Base-by-base conservation (phyloP, 2,888 invertebrate genomes). In the Nomada hirtipes region DNA sequence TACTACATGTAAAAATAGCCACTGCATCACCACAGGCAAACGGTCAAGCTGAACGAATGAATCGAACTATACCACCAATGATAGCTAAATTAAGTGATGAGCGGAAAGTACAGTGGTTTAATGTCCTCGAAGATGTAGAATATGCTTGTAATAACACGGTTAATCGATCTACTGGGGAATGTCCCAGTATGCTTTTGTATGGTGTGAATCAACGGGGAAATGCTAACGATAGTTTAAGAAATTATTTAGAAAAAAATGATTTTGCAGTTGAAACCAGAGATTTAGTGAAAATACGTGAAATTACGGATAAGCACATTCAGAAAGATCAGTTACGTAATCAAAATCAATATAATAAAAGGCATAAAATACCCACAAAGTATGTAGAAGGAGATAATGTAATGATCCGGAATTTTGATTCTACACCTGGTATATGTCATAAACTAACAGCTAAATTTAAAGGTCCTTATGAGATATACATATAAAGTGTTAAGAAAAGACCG, bases 121-220 rank as follows among this genome's bases (percentile, higher is more conserved):
- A 79, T 47, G 64, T 77, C 1, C 36, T 89, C 0, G 72, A 26
- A 0, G 76, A 84, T 10, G 82, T 86, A 1, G 88, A 90, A n/a
- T 83, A 72, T 57, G 83, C 85, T 0, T 73, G 86, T 15, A 90
- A 89, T 29, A 88, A 89, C 26, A 73, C 83, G 1, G 26, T 74
- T 10, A 59, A 26, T 13, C 10, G 23, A 10, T 57, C 88, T 7
- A 92, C 91, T 0, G 85, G 87, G 0, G 86, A 91, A 65, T 87
- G 90, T 0, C 89, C 91, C 1, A 87, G 89, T 50, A 85, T 76
- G 47, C 64, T 91, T 15, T 75, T 92, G 52, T 91, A 90, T 55
- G 91, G 91, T 0, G 72, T 89, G 1, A 61, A 83, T 23, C 91
- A 92, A 61, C 84, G 84, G 23, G 89, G 89, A 11, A 59, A 84